A percentile compares a stretch with the other conserved stretches of the same genome.
Evolutionary conservation across 2,113 vertebrate genomes (phyloP).

Genomic region (Xyrauchen texanus): DNA sequence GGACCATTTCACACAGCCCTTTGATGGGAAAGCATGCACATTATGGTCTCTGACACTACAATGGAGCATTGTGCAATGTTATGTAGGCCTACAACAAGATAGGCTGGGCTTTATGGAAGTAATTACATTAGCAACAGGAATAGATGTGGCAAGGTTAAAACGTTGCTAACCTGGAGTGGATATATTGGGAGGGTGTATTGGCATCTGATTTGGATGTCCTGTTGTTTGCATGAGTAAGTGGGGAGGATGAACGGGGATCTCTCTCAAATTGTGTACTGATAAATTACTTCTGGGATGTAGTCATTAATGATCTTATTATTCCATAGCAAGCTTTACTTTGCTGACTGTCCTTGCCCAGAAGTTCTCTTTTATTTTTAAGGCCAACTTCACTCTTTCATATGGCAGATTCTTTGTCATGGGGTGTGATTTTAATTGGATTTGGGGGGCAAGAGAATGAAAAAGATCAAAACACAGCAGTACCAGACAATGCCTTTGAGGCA

Average conservation of each 20-base stretch:
- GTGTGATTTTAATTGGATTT: slow-evolving; percentile 47
- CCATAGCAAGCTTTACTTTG: slow-evolving; percentile 36
- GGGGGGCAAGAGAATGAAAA: slow-evolving; percentile 22
- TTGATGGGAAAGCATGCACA: neutral
- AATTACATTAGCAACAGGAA: slow-evolving; percentile 23
- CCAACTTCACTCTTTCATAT: slow-evolving; percentile 27
- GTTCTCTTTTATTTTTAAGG: slow-evolving; percentile 35
- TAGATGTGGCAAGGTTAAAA: neutral
- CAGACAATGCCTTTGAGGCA: slow-evolving; percentile 43
- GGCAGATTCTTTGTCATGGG: slow-evolving; percentile 37
- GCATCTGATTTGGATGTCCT: slow-evolving; percentile 14
- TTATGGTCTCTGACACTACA: neutral
- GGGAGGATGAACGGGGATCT: slow-evolving; percentile 21
- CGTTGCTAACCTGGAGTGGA: neutral
- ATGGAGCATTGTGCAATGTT: neutral
- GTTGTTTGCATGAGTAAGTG: slow-evolving; percentile 12
- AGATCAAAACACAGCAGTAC: slow-evolving; percentile 37
- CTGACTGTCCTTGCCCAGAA: slow-evolving; percentile 32
- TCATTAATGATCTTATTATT: slow-evolving; percentile 38
- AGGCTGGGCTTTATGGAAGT: neutral
- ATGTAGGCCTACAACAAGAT: neutral
- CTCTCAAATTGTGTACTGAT: slow-evolving; percentile 18
- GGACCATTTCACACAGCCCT: slow-evolving; percentile 8
- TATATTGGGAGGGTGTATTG: neutral
- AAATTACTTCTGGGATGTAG: slow-evolving; percentile 27